Evolutionary conservation across 2,888 invertebrate species (phyloP).

Genomic region (Habrosyne pyritoides): DNA sequence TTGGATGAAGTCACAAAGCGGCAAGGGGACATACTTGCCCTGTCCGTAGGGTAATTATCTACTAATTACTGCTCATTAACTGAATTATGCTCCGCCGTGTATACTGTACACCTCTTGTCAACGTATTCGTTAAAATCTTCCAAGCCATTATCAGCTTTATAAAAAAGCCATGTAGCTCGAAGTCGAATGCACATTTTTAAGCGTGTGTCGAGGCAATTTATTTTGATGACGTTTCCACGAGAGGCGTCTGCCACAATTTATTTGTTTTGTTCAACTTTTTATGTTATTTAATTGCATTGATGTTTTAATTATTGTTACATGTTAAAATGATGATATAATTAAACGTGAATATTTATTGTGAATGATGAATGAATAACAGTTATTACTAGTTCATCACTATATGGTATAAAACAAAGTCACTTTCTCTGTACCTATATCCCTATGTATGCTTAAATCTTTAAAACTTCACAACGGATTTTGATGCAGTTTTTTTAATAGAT

Average conservation of each 20-base stretch:
- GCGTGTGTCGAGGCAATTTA: neutral
- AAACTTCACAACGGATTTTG: too few relatives aligned
- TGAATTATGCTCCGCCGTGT: neutral
- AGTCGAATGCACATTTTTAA: neutral
- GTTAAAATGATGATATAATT: neutral
- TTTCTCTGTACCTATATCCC: too few relatives aligned
- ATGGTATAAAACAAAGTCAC: too few relatives aligned
- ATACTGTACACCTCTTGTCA: neutral
- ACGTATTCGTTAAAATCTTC: neutral
- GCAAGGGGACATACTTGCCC: neutral
- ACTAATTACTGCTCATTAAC: constrained; percentile 4
- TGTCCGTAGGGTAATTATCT: neutral
- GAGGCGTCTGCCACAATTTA: neutral
- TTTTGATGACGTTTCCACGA: neutral
- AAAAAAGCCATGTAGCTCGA: neutral
- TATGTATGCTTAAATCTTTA: too few relatives aligned
- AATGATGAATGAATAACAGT: too few relatives aligned
- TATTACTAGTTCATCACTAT: too few relatives aligned
- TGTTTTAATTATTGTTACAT: neutral
- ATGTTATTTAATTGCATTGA: neutral
- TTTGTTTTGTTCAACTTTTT: neutral
- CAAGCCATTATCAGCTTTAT: neutral
- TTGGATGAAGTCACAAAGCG: neutral
- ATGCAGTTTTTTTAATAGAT: too few relatives aligned
- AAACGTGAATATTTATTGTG: too few relatives aligned